Percentiles rank a stretch among this genome's conserved stretches.
Conservation (phyloP, 1,140 invertebrate genomes). For the Drosophila aff. region DNA sequence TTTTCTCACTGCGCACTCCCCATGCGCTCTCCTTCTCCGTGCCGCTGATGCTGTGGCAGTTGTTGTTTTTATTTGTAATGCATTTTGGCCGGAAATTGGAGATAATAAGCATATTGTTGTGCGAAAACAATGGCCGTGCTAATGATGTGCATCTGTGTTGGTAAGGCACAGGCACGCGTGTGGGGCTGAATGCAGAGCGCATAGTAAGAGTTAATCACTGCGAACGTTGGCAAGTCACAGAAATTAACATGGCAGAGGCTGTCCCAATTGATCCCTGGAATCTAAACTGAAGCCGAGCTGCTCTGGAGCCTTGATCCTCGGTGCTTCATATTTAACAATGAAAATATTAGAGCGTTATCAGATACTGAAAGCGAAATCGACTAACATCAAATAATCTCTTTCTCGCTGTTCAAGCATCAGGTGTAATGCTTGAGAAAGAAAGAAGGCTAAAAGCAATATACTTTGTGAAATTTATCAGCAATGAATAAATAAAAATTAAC, state of each 20-base stretch:
- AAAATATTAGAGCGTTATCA: not conserved
- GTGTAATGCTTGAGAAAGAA: not conserved
- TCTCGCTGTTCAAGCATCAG: too few species aligned
- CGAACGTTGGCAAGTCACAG: slow-evolving; percentile 40
- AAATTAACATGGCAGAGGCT: slow-evolving; percentile 7
- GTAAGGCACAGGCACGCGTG: slow-evolving; percentile 16
- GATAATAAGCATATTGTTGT: slow-evolving; percentile 83
- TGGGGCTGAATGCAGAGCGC: not conserved
- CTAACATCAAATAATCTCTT: not conserved
- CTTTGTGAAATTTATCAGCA: too few species aligned
- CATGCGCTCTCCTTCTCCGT: not conserved
- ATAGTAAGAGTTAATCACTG: slow-evolving; percentile 52
- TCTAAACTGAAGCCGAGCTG: not conserved
- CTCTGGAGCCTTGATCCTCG: not conserved
- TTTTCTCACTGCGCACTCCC: not conserved
- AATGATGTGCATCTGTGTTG: slow-evolving; percentile 76
- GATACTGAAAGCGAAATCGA: not conserved
- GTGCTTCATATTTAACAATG: not conserved
- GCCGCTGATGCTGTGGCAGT: slow-evolving; percentile 2
- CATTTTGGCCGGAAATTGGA: slow-evolving; percentile 81
- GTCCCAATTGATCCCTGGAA: slow-evolving; percentile 24
- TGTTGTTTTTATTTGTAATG: slow-evolving; percentile 81
- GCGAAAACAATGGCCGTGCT: slow-evolving; percentile 77
- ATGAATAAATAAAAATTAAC: too few species aligned
- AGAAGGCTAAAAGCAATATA: too few species aligned